Base-by-base conservation (phyloP, 1,140 invertebrate species). In the Brachystomella parvula region DNA sequence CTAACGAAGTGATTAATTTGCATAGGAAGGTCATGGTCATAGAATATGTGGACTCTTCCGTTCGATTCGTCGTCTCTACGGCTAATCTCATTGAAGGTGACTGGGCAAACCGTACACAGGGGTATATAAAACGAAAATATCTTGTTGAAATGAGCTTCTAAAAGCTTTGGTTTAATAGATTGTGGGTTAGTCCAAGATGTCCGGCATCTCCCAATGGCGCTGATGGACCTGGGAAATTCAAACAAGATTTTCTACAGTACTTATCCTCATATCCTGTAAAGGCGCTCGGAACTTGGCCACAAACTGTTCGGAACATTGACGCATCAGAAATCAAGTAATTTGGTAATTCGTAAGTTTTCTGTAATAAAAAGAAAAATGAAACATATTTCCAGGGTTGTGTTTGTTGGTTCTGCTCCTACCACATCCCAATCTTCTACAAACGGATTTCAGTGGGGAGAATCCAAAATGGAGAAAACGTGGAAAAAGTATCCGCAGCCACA, bases 71-170 rank as follows among this genome's bases (percentile, higher is more conserved):
- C 2, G 84, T 98, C 26, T 92, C 89, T 1, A 97, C 94, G 0
- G 92, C 93, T 0, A 98, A 98, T 81, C 79, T 97, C 1, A 89
- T 95, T 71, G 80, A 85, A 32, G 85, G 87, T 65, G 94, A 98
- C 79, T 98, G 94, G 94, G 83, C 89, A 73, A 90, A 96, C 76
- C 86, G 92, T 76, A 94, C 92, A 17, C 94, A 98, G 81, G 92
- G 92, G 88, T 90, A 76, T 79, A 66, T 75, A 24, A 19, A 39
- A 61, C n/a, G 0, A 28, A 62, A 56, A 56, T 17, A 26, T 56
- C 24, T 56, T 56, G 12, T 82, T 0, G 78, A 82, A 56, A 56
- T 56, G 44, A 26, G 24, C 29, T 70, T 2, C 59, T 56, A 72
- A 62, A 71, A 29, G 73, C 64, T 65, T 86, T 0, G 78, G 62